Evolutionary conservation across 2,797 vertebrate genomes (phyloP).

Genomic region (Thaleichthys pacificus): DNA sequence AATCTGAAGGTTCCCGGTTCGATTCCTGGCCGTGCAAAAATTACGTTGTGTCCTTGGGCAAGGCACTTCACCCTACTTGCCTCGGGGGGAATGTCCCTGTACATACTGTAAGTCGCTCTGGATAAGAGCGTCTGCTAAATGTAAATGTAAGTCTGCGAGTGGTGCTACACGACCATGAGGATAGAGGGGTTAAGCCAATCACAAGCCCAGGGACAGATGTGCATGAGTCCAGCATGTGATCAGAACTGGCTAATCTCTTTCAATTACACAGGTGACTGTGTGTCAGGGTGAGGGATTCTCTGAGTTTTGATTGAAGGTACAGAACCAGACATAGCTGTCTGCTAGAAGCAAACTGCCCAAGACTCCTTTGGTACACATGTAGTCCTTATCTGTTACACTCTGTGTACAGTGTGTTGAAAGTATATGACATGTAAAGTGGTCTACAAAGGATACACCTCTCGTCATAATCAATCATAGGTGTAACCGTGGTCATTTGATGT

Average conservation of each 20-base stretch:
- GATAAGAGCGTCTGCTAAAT: too few relatives aligned
- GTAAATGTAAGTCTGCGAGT: too few relatives aligned
- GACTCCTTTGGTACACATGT: conserved; percentile 12
- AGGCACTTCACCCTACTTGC: too few relatives aligned
- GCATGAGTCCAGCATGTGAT: not conserved
- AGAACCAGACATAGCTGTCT: conserved; percentile 7
- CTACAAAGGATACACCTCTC: not conserved
- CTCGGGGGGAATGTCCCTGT: too few relatives aligned
- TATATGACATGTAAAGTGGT: not conserved
- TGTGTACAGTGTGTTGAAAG: not conserved
- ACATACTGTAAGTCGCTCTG: too few relatives aligned
- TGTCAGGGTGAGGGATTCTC: not conserved
- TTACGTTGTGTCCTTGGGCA: too few relatives aligned
- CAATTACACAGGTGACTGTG: not conserved
- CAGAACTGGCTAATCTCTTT: not conserved
- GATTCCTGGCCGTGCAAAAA: too few relatives aligned
- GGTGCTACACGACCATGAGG: not conserved
- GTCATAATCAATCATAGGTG: not conserved
- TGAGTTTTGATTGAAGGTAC: conserved; percentile 22
- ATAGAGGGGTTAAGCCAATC: not conserved
- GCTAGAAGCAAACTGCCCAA: conserved; percentile 29
- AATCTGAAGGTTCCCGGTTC: too few relatives aligned
- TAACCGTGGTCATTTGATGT: not conserved
- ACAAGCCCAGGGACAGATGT: not conserved
- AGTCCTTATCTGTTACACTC: not conserved